Base-by-base conservation (phyloP, 2,113 vertebrate genomes). In the Leptobrachium leishanense region DNA sequence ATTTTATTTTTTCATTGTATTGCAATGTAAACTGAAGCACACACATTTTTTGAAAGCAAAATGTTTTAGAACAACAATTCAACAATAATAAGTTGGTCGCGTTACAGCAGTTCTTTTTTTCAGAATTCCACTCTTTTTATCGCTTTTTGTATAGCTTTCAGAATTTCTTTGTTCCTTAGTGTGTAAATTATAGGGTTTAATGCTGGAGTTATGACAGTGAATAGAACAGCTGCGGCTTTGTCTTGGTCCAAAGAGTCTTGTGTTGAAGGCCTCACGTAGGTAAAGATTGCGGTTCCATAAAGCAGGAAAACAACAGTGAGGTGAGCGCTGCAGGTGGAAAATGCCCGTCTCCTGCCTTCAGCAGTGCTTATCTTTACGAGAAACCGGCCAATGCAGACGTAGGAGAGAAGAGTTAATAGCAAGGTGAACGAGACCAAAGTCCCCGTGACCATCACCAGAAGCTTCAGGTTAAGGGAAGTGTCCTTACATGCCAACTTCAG, bases 241-340 rank as follows among this genome's bases (percentile, higher is more conserved):
- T 85, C 84, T 43, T 84, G 80, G 40, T 82, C 65, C 2, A 78
- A 40, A 40, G 74, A 79, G 62, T 84, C 75, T 57, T 70, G 76
- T 40, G 80, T 83, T 12, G 0, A 41, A 5, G 82, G 82, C 0
- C 76, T 59, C 66, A 82, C 77, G 5, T 83, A 81, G n/a, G 5
- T 82, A 12, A 81, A 83, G 2, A 86, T 0, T 0, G 71, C 50
- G 40, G 74, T 44, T 0, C 85, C 86, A 2, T 69, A 86, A 43
- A 88, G 84, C 6, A 87, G 73, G 2, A 20, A 20, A 20, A 87
- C 83, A 6, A 83, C 81, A 1, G 64, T 69, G 12, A 74, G 72
- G 15, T 74, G 72, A 43, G 54, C 55, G 44, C 69, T 72, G 10
- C 74, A 82, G 1, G 59, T 73, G 63, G 71, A 64, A 31, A 76